phyloP scores from a whole-genome alignment of 2,888 invertebrate genomes.

The Anodontia alba region DNA sequence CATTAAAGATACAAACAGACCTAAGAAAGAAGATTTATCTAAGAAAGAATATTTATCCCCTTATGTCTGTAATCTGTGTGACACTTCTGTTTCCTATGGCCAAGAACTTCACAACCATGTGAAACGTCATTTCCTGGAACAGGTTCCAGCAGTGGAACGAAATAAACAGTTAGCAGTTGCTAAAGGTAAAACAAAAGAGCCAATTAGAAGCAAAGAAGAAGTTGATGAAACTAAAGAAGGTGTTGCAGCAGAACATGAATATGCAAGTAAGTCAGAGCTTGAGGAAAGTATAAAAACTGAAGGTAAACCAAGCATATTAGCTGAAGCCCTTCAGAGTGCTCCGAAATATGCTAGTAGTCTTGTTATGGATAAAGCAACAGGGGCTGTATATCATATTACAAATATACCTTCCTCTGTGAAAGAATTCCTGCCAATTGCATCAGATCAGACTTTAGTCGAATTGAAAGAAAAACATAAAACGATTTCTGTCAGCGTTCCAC shows the following conservation, averaged over 20 bases:
- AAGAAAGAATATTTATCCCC: not conserved
- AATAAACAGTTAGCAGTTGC: not conserved
- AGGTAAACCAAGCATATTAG: not conserved
- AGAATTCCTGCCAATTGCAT: not conserved
- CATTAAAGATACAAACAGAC: not conserved
- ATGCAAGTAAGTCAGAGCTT: not conserved
- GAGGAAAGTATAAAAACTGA: not conserved
- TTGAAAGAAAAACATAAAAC: not conserved
- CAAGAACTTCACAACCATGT: not conserved
- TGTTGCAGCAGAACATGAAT: not conserved
- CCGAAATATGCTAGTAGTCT: not conserved
- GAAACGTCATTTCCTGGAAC: not conserved
- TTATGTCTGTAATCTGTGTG: slow-evolving; percentile 7
- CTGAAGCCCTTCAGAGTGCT: not conserved
- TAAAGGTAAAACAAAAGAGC: not conserved
- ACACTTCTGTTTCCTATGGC: not conserved
- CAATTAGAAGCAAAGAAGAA: not conserved
- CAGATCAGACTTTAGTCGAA: not conserved
- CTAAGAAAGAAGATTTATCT: not conserved
- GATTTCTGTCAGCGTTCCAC: too few relatives aligned
- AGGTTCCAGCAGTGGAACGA: not conserved
- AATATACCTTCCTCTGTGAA: not conserved
- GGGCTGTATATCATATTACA: not conserved
- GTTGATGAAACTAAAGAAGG: not conserved
- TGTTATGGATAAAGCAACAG: slow-evolving; percentile 1